Evolutionary conservation across 1,140 invertebrate genomes (phyloP), one percentile per base, ranked within the genome.

Genomic region (Eulimnadia texana): DNA sequence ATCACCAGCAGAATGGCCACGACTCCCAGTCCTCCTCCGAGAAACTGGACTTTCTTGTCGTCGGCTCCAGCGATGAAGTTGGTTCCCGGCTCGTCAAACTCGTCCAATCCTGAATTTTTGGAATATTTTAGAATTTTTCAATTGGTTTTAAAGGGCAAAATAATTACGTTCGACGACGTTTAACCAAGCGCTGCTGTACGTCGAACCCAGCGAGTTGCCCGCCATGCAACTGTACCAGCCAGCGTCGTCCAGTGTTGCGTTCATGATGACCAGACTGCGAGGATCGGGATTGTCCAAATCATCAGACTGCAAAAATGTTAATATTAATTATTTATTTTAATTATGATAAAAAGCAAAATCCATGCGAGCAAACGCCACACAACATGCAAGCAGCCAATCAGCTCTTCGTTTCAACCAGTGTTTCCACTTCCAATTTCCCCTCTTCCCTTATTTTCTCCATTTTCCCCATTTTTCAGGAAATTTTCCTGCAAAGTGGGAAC

Each of bases 181-280:
- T 1, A 98, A 75, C 72, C 90, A 95, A 13, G 89, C 89, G 68
- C 83, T 89, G 28, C 82, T 80, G 52, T 82, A 81, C 0, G 83
- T 82, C 25, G 78, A 77, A 0, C 93, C 93, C 13, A 94, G 75
- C 47, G 79, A 80, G 70, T 92, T 96, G 2, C 83, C 79, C 0
- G 88, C 91, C 3, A 93, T 77, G 70, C 93, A 98, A 0, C 88
- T 87, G 70, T 97, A 97, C 88, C 88, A 94, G 1, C 91, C 93
- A 71, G 90, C 87, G 67, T 94, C 85, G 33, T 84, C 82, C 61
- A 85, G 78, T 0, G 88, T 93, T 0, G 95, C 85, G 70, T 96
- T 95, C 52, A 78, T 76, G 20, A 97, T 69, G 6, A 80, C 78
- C 9, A 94, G 72, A 13, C 84, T 71, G 72, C 93, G 83, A 0